These are phyloP conservation scores for Scaptomyza tumidula DNA, from an alignment of 2,888 invertebrate genomes.

Conservation along the genomic window DNA sequence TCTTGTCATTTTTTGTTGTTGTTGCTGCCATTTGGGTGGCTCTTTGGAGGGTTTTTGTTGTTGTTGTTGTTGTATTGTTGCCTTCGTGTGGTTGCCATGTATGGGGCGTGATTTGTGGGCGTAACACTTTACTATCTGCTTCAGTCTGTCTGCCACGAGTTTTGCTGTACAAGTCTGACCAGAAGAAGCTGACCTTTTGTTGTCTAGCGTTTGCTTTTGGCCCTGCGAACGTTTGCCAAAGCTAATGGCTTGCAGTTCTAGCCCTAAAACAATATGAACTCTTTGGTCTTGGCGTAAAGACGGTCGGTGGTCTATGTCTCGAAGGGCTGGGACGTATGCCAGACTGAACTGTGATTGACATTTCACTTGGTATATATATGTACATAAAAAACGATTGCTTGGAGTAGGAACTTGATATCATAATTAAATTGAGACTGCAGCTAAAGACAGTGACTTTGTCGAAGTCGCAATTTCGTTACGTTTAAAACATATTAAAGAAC, in stretches of 20 bases:
- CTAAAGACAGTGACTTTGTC: not conserved
- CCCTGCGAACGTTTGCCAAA: conserved; percentile 53
- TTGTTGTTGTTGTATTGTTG: conserved; percentile 1
- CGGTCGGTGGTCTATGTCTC: not conserved
- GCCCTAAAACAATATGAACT: conserved; percentile 39
- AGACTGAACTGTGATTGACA: conserved; percentile 33
- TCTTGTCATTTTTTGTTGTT: conserved; percentile 64
- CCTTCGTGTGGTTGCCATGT: conserved; percentile 54
- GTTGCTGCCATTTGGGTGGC: conserved; percentile 51
- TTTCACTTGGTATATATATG: conserved; percentile 22
- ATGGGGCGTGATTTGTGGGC: conserved; percentile 76
- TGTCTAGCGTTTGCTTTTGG: conserved; percentile 68
- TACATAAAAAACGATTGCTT: not conserved
- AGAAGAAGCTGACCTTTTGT: conserved; percentile 62
- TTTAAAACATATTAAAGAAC: no score
- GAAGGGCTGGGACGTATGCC: not conserved
- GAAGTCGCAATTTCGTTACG: no score
- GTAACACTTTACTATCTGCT: conserved; percentile 61
- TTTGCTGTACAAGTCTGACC: conserved; percentile 19
- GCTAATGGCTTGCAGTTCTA: conserved; percentile 63
- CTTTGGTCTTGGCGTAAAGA: conserved; percentile 10
- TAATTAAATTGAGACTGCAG: not conserved
- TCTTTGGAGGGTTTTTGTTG: conserved; percentile 12
- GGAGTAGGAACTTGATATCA: not conserved
- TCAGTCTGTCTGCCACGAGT: not conserved